phyloP scores from a whole-genome alignment of 2,113 vertebrate species.

The Hemichromis elongatus region DNA sequence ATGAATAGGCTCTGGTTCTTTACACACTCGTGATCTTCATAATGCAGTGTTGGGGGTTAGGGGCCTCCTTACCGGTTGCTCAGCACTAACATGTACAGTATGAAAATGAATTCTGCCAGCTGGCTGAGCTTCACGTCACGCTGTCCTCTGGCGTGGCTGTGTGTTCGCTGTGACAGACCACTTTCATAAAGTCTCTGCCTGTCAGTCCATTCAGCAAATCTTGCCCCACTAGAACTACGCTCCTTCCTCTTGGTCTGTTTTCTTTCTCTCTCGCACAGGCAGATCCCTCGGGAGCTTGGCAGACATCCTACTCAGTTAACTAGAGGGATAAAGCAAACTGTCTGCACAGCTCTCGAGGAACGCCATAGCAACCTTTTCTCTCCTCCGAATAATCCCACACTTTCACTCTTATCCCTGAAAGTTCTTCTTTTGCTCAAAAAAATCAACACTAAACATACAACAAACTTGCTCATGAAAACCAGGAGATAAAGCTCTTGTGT shows the following conservation, averaged over 20 bases:
- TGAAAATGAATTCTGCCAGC: neutral
- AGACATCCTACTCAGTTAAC: slow-evolving; percentile 23
- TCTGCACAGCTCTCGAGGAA: neutral
- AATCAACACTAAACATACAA: slow-evolving; percentile 2
- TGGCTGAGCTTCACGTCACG: neutral
- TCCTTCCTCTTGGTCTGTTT: neutral
- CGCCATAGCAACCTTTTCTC: neutral
- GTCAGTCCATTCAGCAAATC: slow-evolving; percentile 40
- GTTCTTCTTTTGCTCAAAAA: neutral
- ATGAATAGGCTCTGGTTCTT: neutral
- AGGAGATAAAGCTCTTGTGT: slow-evolving; percentile 1
- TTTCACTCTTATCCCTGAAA: neutral
- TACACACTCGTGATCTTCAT: neutral
- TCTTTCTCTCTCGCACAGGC: neutral
- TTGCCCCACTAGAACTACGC: neutral
- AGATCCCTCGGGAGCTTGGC: neutral
- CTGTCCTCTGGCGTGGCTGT: neutral
- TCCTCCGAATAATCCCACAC: neutral
- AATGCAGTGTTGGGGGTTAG: neutral
- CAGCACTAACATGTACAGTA: neutral
- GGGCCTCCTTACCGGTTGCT: neutral
- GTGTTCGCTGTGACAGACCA: neutral
- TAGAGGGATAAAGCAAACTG: slow-evolving; percentile 13
- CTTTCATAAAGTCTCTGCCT: neutral
- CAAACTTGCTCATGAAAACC: slow-evolving; percentile 1